phyloP scores from a whole-genome alignment of 1,140 invertebrate species.

The Hesperophylax magnus region DNA sequence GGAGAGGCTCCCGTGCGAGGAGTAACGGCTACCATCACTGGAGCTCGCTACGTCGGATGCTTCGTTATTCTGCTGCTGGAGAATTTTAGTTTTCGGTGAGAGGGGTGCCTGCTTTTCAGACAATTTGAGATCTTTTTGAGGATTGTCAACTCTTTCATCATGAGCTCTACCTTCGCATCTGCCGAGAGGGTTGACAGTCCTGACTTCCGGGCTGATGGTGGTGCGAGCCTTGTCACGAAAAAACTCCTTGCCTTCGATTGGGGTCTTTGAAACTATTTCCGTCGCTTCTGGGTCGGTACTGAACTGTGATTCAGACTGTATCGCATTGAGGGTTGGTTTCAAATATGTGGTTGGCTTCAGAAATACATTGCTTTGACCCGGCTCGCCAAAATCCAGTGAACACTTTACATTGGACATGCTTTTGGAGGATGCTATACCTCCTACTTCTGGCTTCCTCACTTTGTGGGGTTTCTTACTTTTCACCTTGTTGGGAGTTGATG shows the following conservation, averaged over 20 bases:
- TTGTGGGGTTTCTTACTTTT: conserved; percentile 66
- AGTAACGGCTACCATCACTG: conserved; percentile 53
- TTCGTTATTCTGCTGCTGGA: conserved; percentile 47
- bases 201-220: conserved; percentile 20
- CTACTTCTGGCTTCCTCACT: conserved; percentile 58
- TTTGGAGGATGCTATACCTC: conserved; percentile 69
- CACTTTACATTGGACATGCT: conserved; percentile 73
- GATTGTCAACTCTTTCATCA: conserved; percentile 62
- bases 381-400: conserved; percentile 64
- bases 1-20: conserved; percentile 50
- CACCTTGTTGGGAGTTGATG: conserved; percentile 66
- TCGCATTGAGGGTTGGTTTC: conserved; percentile 62
- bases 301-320: conserved; percentile 58
- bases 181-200: conserved; percentile 9
- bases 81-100: conserved; percentile 43
- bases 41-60: conserved; percentile 48
- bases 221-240: conserved; percentile 47
- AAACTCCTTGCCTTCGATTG: conserved; percentile 47
- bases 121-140: conserved; percentile 66
- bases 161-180: conserved; percentile 44
- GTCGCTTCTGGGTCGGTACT: conserved; percentile 42
- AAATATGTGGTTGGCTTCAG: conserved; percentile 63
- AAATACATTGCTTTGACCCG: conserved; percentile 64
- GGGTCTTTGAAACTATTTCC: conserved; percentile 59
- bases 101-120: conserved; percentile 42